Evolutionary conservation across 2,888 invertebrate species (phyloP), one percentile per base, ranked within the genome.

Genomic region (Dicyrtomina minuta): DNA sequence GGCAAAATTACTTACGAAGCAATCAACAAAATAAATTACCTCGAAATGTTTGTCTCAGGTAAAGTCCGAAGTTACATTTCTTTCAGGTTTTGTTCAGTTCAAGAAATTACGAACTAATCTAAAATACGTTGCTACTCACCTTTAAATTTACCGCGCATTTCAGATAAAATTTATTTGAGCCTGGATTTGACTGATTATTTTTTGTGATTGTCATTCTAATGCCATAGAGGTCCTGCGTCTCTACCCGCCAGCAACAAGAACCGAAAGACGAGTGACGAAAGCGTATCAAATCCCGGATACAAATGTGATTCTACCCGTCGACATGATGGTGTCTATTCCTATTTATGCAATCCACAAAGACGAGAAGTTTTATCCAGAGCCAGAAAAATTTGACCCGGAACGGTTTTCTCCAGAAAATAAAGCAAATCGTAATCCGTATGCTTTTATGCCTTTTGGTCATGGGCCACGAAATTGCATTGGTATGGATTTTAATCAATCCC

Each of bases 21-120:
- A 1, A 51, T 74, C 22, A 44, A 13, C 5, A 49, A 72, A 4
- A 73, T 77, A 74, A 68, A 72, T 26, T 75, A 74, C 44, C 46
- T 75, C 69, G 75, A 75, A 13, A 75, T 72, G 66, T 66, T 77
- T 60, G 49, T 77, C 17, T 55, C 70, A 53, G 77, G 75, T 75
- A 56, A 66, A 33, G n/a, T n/a, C n/a, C n/a, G n/a, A n/a, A n/a
- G n/a, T n/a, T n/a, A n/a, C n/a, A n/a, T n/a, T n/a, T n/a, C n/a
- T n/a, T n/a, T n/a, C n/a, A n/a, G n/a, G n/a, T n/a, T n/a, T n/a
- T n/a, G n/a, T n/a, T n/a, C n/a, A n/a, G n/a, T n/a, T n/a, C n/a
- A 33, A n/a, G 13, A 33, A 33, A 5, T 33, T 33, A 33, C 33
- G 3, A 33, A 3, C 33, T 3, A 33, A 33, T 33, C 8, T 33